Conservation (phyloP, 2,113 vertebrate genomes). For the Salvelinus namaycush region DNA sequence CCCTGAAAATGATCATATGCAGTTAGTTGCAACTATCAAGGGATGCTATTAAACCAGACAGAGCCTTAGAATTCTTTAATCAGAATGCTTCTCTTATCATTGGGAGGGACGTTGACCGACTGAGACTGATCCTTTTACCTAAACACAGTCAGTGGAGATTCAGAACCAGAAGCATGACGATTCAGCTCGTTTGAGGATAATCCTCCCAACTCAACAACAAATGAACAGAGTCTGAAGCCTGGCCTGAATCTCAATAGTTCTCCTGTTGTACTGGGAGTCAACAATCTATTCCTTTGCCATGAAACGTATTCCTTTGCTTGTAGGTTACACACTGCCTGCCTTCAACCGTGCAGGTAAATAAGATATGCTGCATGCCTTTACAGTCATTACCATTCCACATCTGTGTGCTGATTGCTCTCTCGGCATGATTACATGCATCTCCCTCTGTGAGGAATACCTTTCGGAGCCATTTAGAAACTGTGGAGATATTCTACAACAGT, state of each 20-base stretch:
- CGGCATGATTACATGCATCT: background rate
- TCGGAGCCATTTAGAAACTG: background rate
- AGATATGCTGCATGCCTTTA: background rate
- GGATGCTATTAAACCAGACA: slow-evolving; percentile 2
- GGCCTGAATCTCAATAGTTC: slow-evolving; percentile 39
- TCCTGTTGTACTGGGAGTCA: background rate
- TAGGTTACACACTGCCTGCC: background rate
- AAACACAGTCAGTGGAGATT: slow-evolving; percentile 12
- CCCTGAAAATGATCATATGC: slow-evolving; percentile 6
- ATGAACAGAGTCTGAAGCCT: slow-evolving; percentile 5
- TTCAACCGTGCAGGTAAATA: background rate
- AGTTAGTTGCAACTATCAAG: no score
- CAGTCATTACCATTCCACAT: background rate
- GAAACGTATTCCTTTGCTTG: background rate
- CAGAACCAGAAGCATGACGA: slow-evolving; percentile 23
- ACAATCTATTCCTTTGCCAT: no score
- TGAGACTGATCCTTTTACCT: slow-evolving; percentile 24
- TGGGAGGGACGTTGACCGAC: slow-evolving; percentile 29
- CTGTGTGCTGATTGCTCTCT: background rate
- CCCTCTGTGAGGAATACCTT: background rate
- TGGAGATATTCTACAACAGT: background rate
- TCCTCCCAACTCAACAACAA: slow-evolving; percentile 29
- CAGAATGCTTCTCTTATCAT: slow-evolving; percentile 14
- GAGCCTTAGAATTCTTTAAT: slow-evolving; percentile 13
- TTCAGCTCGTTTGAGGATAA: slow-evolving; percentile 47